Conservation (phyloP, 1,140 invertebrate genomes). For the Ceratitis capitata region DNA sequence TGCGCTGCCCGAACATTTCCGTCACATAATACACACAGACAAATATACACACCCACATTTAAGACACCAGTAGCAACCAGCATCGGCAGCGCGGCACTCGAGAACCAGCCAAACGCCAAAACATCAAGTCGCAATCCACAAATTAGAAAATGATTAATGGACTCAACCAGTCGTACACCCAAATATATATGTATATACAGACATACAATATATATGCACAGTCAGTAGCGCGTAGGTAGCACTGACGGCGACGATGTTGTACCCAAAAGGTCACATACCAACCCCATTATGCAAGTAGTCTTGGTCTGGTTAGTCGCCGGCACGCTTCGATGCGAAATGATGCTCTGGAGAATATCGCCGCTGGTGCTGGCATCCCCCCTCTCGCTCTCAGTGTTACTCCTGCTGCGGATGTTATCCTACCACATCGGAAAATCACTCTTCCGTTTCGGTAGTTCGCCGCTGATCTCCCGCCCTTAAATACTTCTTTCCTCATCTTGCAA, state of each 20-base stretch:
- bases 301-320: constrained; percentile 52
- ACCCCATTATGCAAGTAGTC: background rate
- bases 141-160: constrained; percentile 66
- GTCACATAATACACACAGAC: background rate
- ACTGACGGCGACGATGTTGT: background rate
- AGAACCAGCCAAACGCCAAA: background rate
- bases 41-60: background rate
- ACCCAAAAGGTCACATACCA: constrained; percentile 34
- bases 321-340: constrained; percentile 59
- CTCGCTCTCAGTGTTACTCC: background rate
- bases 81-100: background rate
- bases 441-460: constrained; percentile 44
- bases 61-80: background rate
- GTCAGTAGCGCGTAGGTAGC: background rate
- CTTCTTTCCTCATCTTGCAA: background rate
- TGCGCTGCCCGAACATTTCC: constrained; percentile 41
- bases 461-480: background rate
- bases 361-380: constrained; percentile 39
- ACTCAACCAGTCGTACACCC: constrained; percentile 61
- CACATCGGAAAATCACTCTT: constrained; percentile 59
- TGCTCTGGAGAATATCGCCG: constrained; percentile 55
- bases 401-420: constrained; percentile 42
- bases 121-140: constrained; percentile 55
- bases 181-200: background rate
- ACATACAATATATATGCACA: constrained; percentile 14